These are phyloP conservation scores for Procambarus clarkii DNA, from an alignment of 1,140 invertebrate species.

Conservation along the genomic window DNA sequence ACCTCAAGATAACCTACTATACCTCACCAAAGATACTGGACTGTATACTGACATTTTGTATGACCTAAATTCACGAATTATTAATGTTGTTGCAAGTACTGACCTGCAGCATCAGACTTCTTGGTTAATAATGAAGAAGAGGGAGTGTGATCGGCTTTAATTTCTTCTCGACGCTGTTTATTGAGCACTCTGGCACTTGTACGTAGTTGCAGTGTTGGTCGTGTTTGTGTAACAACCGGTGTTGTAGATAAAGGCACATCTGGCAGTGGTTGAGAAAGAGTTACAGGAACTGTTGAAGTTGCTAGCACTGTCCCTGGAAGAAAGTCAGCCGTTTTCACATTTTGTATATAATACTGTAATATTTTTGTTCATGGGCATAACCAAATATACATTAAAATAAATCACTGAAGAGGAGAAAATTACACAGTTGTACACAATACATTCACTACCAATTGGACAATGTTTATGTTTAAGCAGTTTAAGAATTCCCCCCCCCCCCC, in stretches of 20 bases:
- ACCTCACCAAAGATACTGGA: too few species aligned
- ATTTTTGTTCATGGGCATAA: background rate
- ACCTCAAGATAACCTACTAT: too few species aligned
- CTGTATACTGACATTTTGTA: too few species aligned
- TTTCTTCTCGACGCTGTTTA: slow-evolving; percentile 60
- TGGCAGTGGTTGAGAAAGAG: slow-evolving; percentile 39
- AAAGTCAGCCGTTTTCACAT: background rate
- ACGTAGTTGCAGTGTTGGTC: slow-evolving; percentile 48
- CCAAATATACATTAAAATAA: too few species aligned
- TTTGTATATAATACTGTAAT: background rate
- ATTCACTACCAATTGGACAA: too few species aligned
- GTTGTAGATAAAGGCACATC: slow-evolving; percentile 52
- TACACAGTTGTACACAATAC: too few species aligned
- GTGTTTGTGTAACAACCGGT: slow-evolving; percentile 1
- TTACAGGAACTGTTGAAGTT: slow-evolving; percentile 31
- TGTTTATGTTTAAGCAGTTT: too few species aligned
- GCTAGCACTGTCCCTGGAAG: slow-evolving; percentile 24
- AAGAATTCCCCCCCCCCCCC: too few species aligned
- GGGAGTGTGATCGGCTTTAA: slow-evolving; percentile 20
- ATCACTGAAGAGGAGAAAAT: too few species aligned
- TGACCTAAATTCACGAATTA: too few species aligned
- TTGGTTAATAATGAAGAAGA: slow-evolving; percentile 17
- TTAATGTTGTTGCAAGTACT: background rate
- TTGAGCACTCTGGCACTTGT: slow-evolving; percentile 67
- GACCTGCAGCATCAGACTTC: slow-evolving; percentile 36